Evolutionary conservation across 2,113 vertebrate species (phyloP), one percentile per base, ranked within the genome.

Genomic region (Sylvia atricapilla): DNA sequence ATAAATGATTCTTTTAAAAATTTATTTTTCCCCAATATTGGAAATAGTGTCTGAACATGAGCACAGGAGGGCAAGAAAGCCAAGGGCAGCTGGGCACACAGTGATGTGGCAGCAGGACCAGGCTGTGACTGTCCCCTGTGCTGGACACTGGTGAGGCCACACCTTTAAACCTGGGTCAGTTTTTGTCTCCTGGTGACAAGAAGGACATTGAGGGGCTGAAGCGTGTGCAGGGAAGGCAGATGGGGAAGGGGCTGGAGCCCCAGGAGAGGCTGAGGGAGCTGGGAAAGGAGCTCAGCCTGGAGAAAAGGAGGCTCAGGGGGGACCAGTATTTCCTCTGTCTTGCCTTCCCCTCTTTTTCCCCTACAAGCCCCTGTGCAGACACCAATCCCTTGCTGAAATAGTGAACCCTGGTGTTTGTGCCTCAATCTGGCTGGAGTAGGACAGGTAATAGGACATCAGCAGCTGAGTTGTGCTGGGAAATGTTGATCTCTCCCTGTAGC

Each of bases 181-280:
- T 66, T n/a, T 47, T n/a, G 12, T 15, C 13, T 4, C 30, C 60
- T 20, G 8, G 30, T 49, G 35, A 58, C 20, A 24, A 24, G 24
- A 49, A 49, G 30, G 50, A 58, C 30, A 7, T 1, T 1, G 37
- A 44, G 37, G 13, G 10, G 7, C 37, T 83, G n/a, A 24, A 74
- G 28, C 0, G 0, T 55, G 28, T 47, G 43, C 3, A 66, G 23
- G 6, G 19, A 56, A 56, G 1, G 1, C 28, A n/a, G 43, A 0
- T 56, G 25, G 30, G 16, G 24, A 66, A n/a, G 10, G 18, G 41
- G 6, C 50, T 56, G 59, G 41, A 74, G 59, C 10, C 3, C 41
- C n/a, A 24, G n/a, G 30, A 49, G 70, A 1, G 0, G n/a, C 43
- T 56, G 43, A 49, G n/a, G 24, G 20, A 75, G 60, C 28, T 47